Base-by-base conservation (phyloP, 2,113 vertebrate genomes). In the Falco punctatus region DNA sequence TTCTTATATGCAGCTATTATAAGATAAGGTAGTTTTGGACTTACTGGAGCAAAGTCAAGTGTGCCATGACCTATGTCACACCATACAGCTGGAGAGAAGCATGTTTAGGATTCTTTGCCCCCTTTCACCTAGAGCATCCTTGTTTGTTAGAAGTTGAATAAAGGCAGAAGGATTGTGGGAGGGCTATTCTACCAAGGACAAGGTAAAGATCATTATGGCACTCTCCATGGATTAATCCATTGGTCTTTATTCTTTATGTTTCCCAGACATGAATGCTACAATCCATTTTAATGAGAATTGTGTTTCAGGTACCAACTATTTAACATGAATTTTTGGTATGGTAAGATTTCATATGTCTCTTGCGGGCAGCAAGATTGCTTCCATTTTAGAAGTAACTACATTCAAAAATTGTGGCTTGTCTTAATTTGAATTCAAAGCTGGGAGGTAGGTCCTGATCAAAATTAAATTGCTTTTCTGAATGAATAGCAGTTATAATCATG, bases 381-480 rank as follows among this genome's bases (percentile, higher is more conserved):
- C 81, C 51, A 28, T 65, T 89, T 87, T 62, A 59, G 58, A 69
- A 91, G 51, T 58, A 65, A 89, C 65, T 59, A 10, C 21, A 54
- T 81, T 81, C 22, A 81, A 74, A 86, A 89, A 75, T 48, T 57
- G 35, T 70, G 73, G 61, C 66, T 58, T n/a, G 11, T 58, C 66
- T 84, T 92, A 82, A 92, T 95, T 95, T 92, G 67, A 94, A 96
- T 97, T 96, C 88, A 91, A 78, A 81, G 77, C 44, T 32, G 12
- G 58, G 61, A 64, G 33, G 49, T 87, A 88, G 35, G 58, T 79
- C 49, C 66, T 92, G 73, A 91, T 82, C 88, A 89, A 86, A 95
- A 94, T 92, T 61, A 91, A 92, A 96, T 91, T 78, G 80, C 86
- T 92, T 91, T 92, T 87, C 89, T 91, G 70, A 92, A 92, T 97